Evolutionary conservation across 2,888 invertebrate species (phyloP), one percentile per base, ranked within the genome.

Genomic region (Phyllotreta cruciferae): DNA sequence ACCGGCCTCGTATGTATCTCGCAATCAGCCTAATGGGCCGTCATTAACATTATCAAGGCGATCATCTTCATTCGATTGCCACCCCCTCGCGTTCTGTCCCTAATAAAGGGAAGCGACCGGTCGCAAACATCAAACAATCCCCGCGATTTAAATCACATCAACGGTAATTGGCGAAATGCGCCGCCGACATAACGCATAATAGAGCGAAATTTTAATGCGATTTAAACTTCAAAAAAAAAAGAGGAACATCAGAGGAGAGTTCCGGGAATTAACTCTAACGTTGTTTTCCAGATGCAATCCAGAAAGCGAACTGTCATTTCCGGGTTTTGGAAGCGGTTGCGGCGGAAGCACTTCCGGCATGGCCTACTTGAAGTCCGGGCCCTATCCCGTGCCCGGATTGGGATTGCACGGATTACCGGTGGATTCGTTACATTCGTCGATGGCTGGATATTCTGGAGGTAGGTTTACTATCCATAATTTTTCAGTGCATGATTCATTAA

Each of bases 401-500:
- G 84, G 84, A 34, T 78, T 85, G 34, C 83, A 83, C 72, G 84
- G 86, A 64, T 82, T 86, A 66, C 84, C 86, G 52, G 87, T 88
- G 77, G 89, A 89, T 76, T 84, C 87, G 45, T 79, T 89, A 71
- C 88, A 89, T 76, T 83, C 86, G 9, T 85, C 87, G 62, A 88
- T 89, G 86, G 74, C 73, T 10, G 87, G 87, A 63, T 89, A 88
- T 78, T 87, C 87, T 70, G 82, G 85, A 58, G 63, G 60, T 66
- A 54, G 42, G 39, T 24, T 24, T 24, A 4, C 2, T 24, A 24
- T 24, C 24, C 24, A 24, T 24, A 24, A n/a, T n/a, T 24, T 24
- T 24, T 24, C 24, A 24, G 1, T 3, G 1, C 4, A 24, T 4
- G 24, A 24, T 4, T 24, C 24, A 24, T 24, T 24, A 24, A 24